Evolutionary conservation across 2,797 vertebrate genomes (phyloP).

Genomic region (Cephalopachus bancanus): DNA sequence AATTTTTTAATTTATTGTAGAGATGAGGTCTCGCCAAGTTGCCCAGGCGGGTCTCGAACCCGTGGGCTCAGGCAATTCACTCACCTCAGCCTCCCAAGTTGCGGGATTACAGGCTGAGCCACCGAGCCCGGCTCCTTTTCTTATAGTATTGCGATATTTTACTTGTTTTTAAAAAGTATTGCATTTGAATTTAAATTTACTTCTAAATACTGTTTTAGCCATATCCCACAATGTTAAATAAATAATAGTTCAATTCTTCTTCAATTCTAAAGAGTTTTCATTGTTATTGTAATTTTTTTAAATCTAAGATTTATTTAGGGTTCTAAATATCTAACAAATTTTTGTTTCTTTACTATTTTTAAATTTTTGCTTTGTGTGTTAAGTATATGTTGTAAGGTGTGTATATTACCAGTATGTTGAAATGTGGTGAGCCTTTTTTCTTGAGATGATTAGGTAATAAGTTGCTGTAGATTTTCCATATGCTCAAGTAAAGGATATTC

Average conservation of each 20-base stretch:
- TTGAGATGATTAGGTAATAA: not conserved
- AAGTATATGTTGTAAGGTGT: constrained; percentile 8
- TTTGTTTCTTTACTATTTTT: not conserved
- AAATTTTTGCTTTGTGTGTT: constrained; percentile 41
- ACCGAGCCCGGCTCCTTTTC: no score
- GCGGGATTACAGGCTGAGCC: no score
- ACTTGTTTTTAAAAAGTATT: not conserved
- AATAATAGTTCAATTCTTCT: constrained; percentile 8
- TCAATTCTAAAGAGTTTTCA: not conserved
- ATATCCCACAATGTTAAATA: constrained; percentile 26
- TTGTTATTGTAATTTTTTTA: not conserved
- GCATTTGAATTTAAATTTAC: not conserved
- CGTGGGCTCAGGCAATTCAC: no score
- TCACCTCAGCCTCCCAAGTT: no score
- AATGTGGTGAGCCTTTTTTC: not conserved
- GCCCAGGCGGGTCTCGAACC: no score
- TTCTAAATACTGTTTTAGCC: not conserved
- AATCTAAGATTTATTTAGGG: constrained; percentile 4
- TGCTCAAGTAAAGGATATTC: constrained; percentile 10
- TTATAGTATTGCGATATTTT: not conserved
- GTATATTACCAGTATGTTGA: not conserved
- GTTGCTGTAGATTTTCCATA: not conserved
- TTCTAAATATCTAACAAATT: not conserved
- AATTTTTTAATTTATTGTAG: no score
- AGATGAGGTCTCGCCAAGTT: no score